Conservation (phyloP, 2,888 invertebrate genomes). For the Piscicola geometra region DNA sequence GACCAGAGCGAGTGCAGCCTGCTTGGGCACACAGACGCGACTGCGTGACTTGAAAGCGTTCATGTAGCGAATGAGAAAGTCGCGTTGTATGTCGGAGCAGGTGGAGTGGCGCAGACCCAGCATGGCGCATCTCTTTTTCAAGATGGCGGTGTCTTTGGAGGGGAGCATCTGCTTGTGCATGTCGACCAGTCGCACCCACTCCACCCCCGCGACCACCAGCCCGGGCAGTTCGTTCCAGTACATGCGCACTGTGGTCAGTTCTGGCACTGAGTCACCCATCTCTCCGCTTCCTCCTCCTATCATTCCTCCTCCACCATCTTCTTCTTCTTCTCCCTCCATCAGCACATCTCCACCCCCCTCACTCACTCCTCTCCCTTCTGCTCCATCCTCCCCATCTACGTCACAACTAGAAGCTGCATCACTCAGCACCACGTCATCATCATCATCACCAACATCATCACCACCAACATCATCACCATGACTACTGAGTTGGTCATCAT, state of each 20-base stretch:
- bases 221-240: constrained; percentile 56
- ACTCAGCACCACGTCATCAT: no score
- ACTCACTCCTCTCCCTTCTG: background rate
- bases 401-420: background rate
- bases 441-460: background rate
- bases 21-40: constrained; percentile 52
- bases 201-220: constrained; percentile 51
- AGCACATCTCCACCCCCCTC: background rate
- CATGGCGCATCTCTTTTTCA: constrained; percentile 54
- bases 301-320: background rate
- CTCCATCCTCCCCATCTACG: background rate
- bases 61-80: constrained; percentile 55
- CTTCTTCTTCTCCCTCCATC: background rate
- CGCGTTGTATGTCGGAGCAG: constrained; percentile 55
- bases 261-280: constrained; percentile 36
- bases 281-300: background rate
- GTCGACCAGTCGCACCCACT: constrained; percentile 53
- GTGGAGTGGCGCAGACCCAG: constrained; percentile 51
- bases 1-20: constrained; percentile 51
- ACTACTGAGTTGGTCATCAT: no score
- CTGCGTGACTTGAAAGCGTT: constrained; percentile 54
- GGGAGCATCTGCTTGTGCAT: constrained; percentile 56
- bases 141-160: constrained; percentile 55
- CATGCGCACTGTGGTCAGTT: constrained; percentile 51
- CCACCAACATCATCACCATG: background rate